A percentile compares a stretch with the other conserved stretches of the same genome.
Evolutionary conservation across 2,888 invertebrate species (phyloP).

Genomic region (Notocelia uddmanniana): DNA sequence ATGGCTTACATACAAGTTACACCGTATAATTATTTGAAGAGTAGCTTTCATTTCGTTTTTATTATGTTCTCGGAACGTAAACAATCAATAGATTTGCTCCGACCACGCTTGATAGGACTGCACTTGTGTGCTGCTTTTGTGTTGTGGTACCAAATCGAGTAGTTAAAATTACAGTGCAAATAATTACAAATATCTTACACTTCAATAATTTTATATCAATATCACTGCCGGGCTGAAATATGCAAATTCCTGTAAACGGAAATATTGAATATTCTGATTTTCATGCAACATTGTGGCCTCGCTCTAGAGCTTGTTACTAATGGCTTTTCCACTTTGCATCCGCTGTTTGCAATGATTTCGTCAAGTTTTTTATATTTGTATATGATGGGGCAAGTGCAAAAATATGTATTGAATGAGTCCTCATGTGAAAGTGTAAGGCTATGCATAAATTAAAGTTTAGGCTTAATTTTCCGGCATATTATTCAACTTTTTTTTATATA

Average conservation of each 20-base stretch:
- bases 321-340: conserved; percentile 30
- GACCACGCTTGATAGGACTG: conserved; percentile 4
- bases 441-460: no score
- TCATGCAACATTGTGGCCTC: conserved; percentile 31
- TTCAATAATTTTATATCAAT: conserved; percentile 38
- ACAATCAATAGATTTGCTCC: conserved; percentile 11
- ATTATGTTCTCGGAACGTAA: background rate
- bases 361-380: background rate
- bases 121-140: no score
- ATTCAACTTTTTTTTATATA: no score
- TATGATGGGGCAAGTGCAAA: no score
- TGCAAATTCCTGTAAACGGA: conserved; percentile 28
- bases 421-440: no score
- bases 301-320: conserved; percentile 17
- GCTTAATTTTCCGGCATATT: no score
- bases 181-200: conserved; percentile 29
- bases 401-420: no score
- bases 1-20: background rate
- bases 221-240: conserved; percentile 12
- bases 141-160: conserved; percentile 17
- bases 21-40: background rate
- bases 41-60: background rate
- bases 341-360: background rate
- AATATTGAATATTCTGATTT: conserved; percentile 40
- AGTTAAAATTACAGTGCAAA: conserved; percentile 13